Percentiles rank a stretch among this genome's conserved stretches.
These are phyloP conservation scores for Drosophila sproati DNA, from an alignment of 1,140 invertebrate genomes.

Conservation along the genomic window DNA sequence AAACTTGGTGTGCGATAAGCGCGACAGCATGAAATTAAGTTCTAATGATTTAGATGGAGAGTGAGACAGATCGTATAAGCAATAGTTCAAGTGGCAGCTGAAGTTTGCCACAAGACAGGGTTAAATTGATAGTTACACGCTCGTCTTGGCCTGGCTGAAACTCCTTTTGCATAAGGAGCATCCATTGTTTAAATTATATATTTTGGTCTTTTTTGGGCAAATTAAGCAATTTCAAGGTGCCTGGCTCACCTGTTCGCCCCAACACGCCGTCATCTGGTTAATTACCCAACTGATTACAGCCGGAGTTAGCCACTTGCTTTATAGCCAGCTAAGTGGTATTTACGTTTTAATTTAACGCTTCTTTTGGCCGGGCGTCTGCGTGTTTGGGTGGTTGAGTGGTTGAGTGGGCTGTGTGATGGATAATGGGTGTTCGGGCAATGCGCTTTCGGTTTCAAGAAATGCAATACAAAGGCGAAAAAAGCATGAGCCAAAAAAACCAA, in stretches of 20 bases:
- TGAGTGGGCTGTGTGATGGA: not conserved
- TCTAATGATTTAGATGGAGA: constrained; percentile 15
- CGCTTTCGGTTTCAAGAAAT: constrained; percentile 78
- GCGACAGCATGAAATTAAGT: constrained; percentile 64
- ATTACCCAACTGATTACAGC: constrained; percentile 78
- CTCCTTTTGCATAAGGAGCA: not conserved
- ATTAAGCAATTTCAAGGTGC: constrained; percentile 74
- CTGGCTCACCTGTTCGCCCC: constrained; percentile 56
- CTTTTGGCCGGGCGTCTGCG: constrained; percentile 24
- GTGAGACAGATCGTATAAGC: not conserved
- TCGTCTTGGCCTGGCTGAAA: not conserved
- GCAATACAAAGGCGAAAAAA: constrained; percentile 62
- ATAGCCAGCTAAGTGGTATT: constrained; percentile 78
- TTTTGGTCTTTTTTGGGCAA: constrained; percentile 51
- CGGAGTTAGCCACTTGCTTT: constrained; percentile 66
- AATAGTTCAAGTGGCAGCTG: constrained; percentile 10
- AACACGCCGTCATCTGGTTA: constrained; percentile 52
- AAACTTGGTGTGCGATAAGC: constrained; percentile 38
- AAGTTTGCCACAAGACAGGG: constrained; percentile 22
- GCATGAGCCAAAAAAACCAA: constrained; percentile 37
- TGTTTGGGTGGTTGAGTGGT: not conserved
- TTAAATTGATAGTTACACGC: constrained; percentile 29
- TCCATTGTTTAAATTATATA: constrained; percentile 61
- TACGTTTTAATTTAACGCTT: constrained; percentile 82
- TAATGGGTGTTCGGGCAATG: constrained; percentile 36